These are phyloP conservation scores for Cryptops parisi DNA, from an alignment of 2,888 invertebrate species.

Conservation along the genomic window DNA sequence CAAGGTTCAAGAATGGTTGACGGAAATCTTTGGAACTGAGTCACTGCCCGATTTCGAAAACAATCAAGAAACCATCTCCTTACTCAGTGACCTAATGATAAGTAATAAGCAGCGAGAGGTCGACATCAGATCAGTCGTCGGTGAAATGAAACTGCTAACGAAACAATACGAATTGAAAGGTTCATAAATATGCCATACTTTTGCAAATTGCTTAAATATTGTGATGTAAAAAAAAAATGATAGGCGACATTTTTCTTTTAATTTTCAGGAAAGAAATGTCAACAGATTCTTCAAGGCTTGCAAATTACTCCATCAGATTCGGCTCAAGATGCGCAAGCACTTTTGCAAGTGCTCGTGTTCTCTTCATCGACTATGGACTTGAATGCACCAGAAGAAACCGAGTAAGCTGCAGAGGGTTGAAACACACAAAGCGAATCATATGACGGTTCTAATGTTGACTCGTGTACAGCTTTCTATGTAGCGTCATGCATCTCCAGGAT, in stretches of 20 bases:
- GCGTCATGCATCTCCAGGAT: not conserved
- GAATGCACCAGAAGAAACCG: not conserved
- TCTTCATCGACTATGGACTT: constrained; percentile 1
- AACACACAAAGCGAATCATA: not conserved
- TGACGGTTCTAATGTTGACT: not conserved
- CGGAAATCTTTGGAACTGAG: not conserved
- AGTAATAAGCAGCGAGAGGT: not conserved
- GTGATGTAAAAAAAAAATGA: no score
- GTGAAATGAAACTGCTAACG: not conserved
- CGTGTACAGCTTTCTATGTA: constrained; percentile 1
- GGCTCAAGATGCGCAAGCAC: not conserved
- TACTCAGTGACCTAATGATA: not conserved
- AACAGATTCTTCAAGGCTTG: not conserved
- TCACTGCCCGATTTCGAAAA: not conserved
- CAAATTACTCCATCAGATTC: not conserved
- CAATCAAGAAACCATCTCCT: not conserved
- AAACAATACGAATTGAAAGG: constrained; percentile 5
- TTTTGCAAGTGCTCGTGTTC: not conserved
- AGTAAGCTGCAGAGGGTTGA: no score
- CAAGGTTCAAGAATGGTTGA: no score
- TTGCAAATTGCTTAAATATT: no score
- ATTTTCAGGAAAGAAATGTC: not conserved
- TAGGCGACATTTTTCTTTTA: no score
- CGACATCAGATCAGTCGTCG: not conserved
- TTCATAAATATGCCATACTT: not conserved